Percentiles rank a stretch among this genome's conserved stretches.
These are phyloP conservation scores for Crocuta crocuta DNA, from an alignment of 2,113 vertebrate genomes.

Conservation along the genomic window DNA sequence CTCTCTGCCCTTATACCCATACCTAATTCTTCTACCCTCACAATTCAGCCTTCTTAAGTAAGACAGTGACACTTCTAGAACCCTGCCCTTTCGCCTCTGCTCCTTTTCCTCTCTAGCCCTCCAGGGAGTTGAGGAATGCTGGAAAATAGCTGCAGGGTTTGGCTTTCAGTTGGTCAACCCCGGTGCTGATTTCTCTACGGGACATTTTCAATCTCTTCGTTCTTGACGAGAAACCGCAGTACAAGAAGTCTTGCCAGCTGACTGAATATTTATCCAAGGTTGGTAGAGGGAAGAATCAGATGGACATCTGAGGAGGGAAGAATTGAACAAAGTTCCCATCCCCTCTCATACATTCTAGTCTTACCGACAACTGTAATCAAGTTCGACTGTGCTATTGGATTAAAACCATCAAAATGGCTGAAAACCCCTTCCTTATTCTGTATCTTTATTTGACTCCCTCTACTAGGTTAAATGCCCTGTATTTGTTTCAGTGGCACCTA, in stretches of 20 bases:
- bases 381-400: not conserved
- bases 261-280: not conserved
- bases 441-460: not conserved
- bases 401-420: not conserved
- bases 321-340: not conserved
- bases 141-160: constrained; percentile 64
- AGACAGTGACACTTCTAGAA: constrained; percentile 52
- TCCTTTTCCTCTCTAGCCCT: not conserved
- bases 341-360: not conserved
- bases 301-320: not conserved
- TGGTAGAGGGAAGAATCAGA: not conserved
- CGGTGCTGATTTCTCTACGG: constrained; percentile 58
- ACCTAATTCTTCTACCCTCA: not conserved
- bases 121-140: constrained; percentile 53
- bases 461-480: not conserved
- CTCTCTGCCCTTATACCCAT: not conserved
- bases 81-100: not conserved
- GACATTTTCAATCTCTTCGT: constrained; percentile 53
- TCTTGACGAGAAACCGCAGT: constrained; percentile 44
- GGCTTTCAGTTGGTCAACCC: constrained; percentile 54
- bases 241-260: constrained; percentile 11
- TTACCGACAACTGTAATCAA: not conserved
- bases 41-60: not conserved
- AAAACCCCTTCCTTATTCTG: not conserved
- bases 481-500: not conserved